These are phyloP conservation scores for Conomelus anceps DNA, from an alignment of 2,888 invertebrate genomes.

Conservation along the genomic window DNA sequence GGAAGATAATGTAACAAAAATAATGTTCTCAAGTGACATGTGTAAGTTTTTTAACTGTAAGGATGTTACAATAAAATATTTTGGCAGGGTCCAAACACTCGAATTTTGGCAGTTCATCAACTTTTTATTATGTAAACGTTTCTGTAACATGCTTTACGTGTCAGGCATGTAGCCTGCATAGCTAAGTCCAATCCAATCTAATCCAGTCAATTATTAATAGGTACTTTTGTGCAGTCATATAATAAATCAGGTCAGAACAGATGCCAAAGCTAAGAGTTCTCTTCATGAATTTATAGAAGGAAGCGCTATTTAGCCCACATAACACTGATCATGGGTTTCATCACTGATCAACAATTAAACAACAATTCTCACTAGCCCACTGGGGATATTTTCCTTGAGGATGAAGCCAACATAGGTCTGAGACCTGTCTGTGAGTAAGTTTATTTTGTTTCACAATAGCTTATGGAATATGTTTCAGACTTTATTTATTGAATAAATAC, in stretches of 20 bases:
- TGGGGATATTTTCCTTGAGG: too few species aligned
- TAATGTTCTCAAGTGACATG: too few species aligned
- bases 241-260: not conserved
- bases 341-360: too few species aligned
- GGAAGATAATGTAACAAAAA: too few species aligned
- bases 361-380: too few species aligned
- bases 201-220: not conserved
- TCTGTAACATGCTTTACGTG: not conserved
- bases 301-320: not conserved
- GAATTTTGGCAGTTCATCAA: not conserved
- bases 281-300: not conserved
- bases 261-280: not conserved
- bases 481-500: too few species aligned
- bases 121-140: not conserved
- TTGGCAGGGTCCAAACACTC: not conserved
- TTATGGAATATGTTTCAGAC: too few species aligned
- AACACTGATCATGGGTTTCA: too few species aligned
- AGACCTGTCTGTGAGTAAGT: too few species aligned
- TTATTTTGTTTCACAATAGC: too few species aligned
- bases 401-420: too few species aligned
- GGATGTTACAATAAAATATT: not conserved
- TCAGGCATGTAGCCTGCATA: not conserved
- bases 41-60: not conserved
- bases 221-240: not conserved
- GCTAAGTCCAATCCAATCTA: not conserved